Conservation (phyloP, 2,113 vertebrate species). For the Climacteris rufus region DNA sequence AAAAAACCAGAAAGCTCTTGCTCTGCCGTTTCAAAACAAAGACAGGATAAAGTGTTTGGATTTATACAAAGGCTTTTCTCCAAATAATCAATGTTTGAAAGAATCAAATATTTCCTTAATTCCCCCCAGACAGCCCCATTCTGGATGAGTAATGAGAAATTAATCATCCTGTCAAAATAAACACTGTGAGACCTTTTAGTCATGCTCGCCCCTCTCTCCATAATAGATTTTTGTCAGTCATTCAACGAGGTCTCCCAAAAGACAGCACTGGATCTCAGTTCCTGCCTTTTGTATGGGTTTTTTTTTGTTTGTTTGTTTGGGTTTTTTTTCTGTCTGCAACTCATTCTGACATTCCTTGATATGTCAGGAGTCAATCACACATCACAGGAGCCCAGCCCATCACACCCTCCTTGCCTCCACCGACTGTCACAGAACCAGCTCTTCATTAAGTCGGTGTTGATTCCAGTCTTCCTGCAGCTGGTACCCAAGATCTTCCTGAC, state of each 20-base stretch:
- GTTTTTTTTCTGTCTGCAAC: not conserved
- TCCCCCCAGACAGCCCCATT: slow-evolving; percentile 16
- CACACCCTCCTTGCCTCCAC: not conserved
- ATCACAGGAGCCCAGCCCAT: not conserved
- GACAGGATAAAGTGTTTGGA: not conserved
- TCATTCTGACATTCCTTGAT: not conserved
- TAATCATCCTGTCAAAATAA: slow-evolving; percentile 62
- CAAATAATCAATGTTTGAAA: slow-evolving; percentile 33
- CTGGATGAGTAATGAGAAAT: slow-evolving; percentile 47
- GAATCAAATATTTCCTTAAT: slow-evolving; percentile 25
- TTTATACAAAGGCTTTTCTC: slow-evolving; percentile 16
- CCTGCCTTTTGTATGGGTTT: not conserved
- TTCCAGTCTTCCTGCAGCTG: not conserved
- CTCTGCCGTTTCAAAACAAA: not conserved
- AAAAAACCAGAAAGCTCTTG: not conserved
- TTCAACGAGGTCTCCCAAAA: slow-evolving; percentile 24
- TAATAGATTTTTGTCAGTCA: slow-evolving; percentile 53
- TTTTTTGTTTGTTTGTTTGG: too few relatives aligned
- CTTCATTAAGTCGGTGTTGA: not conserved
- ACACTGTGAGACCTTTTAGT: slow-evolving; percentile 33
- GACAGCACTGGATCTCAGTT: not conserved
- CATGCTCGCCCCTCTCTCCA: not conserved
- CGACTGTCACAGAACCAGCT: not conserved
- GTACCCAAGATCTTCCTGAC: not conserved
- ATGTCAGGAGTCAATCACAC: not conserved